These are phyloP conservation scores for Drosophila kanapiae DNA, from an alignment of 1,140 invertebrate species.

Conservation along the genomic window DNA sequence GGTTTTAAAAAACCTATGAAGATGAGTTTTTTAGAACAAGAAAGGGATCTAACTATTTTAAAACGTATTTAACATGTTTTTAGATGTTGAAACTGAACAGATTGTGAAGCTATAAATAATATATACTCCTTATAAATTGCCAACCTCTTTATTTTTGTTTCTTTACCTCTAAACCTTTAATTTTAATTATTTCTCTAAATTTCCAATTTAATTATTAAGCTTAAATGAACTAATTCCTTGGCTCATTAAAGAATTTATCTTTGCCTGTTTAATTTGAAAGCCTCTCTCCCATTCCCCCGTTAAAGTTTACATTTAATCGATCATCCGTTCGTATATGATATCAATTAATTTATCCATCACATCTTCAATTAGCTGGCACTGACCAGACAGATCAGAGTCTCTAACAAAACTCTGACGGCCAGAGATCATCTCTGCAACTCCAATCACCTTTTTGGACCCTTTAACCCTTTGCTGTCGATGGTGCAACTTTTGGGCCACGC, in stretches of 20 bases:
- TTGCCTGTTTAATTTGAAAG: neutral
- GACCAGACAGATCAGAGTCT: constrained; percentile 5
- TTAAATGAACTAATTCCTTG: neutral
- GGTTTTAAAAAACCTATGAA: neutral
- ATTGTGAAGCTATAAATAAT: neutral
- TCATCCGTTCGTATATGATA: constrained; percentile 27
- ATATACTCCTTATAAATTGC: neutral
- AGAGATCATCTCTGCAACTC: constrained; percentile 28
- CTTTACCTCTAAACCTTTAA: neutral
- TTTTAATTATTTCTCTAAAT: neutral
- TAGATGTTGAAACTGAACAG: neutral
- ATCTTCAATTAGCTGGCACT: constrained; percentile 48
- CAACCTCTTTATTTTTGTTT: neutral
- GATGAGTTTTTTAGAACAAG: neutral
- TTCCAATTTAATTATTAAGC: neutral
- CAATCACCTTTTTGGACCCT: constrained; percentile 22
- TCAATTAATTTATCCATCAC: constrained; percentile 53
- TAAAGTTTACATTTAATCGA: constrained; percentile 29
- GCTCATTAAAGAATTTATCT: too few relatives aligned
- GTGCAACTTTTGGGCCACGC: constrained; percentile 66
- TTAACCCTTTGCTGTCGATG: constrained; percentile 53
- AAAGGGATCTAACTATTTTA: neutral
- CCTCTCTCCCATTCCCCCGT: neutral
- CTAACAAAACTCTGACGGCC: constrained; percentile 4
- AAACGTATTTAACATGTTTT: neutral